Evolutionary conservation across 2,113 vertebrate genomes (phyloP).

Genomic region (Benthochromis sp.): DNA sequence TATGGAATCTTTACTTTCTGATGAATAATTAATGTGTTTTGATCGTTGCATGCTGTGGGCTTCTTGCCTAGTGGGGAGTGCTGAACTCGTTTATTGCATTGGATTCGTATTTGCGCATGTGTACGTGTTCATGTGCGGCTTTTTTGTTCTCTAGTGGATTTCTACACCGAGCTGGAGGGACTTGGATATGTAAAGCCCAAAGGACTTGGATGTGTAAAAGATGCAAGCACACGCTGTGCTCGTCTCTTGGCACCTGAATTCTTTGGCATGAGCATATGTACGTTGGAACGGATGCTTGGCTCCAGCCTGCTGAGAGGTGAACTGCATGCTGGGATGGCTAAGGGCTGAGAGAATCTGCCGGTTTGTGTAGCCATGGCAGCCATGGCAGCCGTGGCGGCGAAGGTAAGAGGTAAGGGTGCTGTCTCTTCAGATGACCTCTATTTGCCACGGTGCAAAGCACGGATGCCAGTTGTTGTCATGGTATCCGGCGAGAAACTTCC

Average conservation of each 20-base stretch:
- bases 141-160: neutral
- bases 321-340: conserved; percentile 24
- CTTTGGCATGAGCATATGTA: conserved; percentile 25
- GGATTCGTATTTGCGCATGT: neutral
- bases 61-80: neutral
- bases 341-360: neutral
- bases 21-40: conserved; percentile 57
- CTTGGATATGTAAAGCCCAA: neutral
- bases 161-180: neutral
- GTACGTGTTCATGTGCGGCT: neutral
- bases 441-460: neutral
- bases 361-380: conserved; percentile 8
- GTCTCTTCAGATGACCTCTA: conserved; percentile 40
- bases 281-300: neutral
- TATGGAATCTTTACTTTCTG: conserved; percentile 37
- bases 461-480: conserved; percentile 21
- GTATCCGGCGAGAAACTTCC: conserved; percentile 6
- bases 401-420: neutral
- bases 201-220: conserved; percentile 5
- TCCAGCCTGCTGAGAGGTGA: conserved; percentile 4
- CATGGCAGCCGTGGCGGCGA: neutral
- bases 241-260: conserved; percentile 12
- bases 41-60: conserved; percentile 31
- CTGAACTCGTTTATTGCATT: neutral
- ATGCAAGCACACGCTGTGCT: neutral